Percentiles rank a stretch among this genome's conserved stretches.
phyloP scores from a whole-genome alignment of 2,888 invertebrate species.

The Synanthedon formicaeformis region DNA sequence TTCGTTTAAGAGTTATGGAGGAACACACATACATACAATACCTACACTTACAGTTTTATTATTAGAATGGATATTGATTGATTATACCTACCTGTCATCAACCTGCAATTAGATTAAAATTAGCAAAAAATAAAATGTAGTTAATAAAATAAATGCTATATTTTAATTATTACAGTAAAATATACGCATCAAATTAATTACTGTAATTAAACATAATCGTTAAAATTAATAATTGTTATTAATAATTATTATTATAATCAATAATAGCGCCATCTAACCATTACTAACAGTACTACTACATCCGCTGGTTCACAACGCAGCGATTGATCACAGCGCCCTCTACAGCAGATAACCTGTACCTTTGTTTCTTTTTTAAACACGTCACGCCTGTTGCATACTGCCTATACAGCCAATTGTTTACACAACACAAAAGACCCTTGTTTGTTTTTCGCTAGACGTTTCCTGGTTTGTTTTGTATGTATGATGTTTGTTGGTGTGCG shows the following conservation, averaged over 20 bases:
- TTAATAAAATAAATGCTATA: no score
- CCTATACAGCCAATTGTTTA: constrained; percentile 56
- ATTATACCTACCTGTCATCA: no score
- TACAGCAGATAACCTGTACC: constrained; percentile 44
- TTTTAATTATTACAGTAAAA: no score
- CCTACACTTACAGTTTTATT: no score
- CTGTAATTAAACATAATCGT: no score
- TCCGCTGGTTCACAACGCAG: neutral
- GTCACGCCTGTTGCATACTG: constrained; percentile 68
- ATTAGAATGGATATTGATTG: no score
- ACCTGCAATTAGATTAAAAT: no score
- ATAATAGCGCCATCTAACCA: constrained; percentile 36
- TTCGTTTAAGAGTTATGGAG: no score
- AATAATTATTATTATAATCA: no score
- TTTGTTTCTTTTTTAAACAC: constrained; percentile 34
- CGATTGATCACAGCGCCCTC: constrained; percentile 30
- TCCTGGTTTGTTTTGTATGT: constrained; percentile 70
- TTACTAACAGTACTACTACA: constrained; percentile 6
- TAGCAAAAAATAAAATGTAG: no score
- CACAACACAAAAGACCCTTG: constrained; percentile 70
- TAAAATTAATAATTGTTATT: no score
- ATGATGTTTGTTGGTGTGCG: constrained; percentile 26
- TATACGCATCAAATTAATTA: neutral
- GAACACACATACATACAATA: no score
- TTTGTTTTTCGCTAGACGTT: constrained; percentile 72